phyloP scores from a whole-genome alignment of 2,797 vertebrate species.

The Orientallactaga sibirica region DNA sequence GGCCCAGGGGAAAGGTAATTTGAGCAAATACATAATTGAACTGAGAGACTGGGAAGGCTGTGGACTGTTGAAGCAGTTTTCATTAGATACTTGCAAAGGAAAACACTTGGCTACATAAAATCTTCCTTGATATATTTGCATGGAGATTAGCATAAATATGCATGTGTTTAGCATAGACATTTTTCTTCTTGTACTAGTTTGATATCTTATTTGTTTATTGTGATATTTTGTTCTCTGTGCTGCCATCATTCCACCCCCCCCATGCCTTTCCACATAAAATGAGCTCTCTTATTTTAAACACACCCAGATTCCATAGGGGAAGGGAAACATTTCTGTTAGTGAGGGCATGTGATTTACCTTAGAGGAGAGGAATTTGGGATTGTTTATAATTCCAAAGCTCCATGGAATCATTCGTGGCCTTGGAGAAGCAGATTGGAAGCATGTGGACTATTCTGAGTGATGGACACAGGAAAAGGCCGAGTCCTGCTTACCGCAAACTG shows the following conservation, averaged over 20 bases:
- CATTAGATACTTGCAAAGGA: conserved; percentile 43
- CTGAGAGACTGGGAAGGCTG: background rate
- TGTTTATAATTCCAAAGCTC: background rate
- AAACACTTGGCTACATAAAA: background rate
- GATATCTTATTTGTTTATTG: conserved; percentile 72
- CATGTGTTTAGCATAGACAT: conserved; percentile 42
- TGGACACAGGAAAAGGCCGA: background rate
- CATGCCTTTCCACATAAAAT: conserved; percentile 8
- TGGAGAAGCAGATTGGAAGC: background rate
- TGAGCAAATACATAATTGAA: background rate
- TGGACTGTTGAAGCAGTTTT: conserved; percentile 16
- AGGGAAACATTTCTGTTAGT: conserved; percentile 40
- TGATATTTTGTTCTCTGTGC: conserved; percentile 38
- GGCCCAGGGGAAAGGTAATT: background rate
- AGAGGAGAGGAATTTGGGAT: background rate
- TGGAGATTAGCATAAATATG: conserved; percentile 68
- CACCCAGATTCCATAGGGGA: background rate
- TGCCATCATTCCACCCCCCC: background rate
- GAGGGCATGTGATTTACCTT: background rate
- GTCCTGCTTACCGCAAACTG: background rate
- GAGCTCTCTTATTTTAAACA: conserved; percentile 36
- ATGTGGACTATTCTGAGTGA: background rate
- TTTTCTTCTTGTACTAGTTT: conserved; percentile 34
- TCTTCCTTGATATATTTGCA: conserved; percentile 43
- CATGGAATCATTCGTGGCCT: background rate